These are phyloP conservation scores for Zeuzera pyrina DNA, from an alignment of 2,888 invertebrate genomes.

Conservation along the genomic window DNA sequence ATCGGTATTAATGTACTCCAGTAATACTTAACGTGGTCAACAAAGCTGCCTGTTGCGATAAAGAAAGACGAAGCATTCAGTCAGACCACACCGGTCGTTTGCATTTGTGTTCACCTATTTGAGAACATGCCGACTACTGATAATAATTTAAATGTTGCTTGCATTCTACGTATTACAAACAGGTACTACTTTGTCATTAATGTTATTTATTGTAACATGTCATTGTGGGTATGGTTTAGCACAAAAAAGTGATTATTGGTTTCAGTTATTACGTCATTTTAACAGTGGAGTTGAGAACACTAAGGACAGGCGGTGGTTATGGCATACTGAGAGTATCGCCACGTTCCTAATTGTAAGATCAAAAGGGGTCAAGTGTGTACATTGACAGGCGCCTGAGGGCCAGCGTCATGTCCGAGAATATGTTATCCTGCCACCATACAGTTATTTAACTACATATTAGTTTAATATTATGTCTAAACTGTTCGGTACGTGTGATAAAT, in stretches of 20 bases:
- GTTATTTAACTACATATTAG: too few relatives aligned
- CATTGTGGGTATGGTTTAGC: too few relatives aligned
- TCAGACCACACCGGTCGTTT: conserved; percentile 54
- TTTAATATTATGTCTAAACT: too few relatives aligned
- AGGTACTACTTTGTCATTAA: too few relatives aligned
- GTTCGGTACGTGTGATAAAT: too few relatives aligned
- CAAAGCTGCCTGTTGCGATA: conserved; percentile 57
- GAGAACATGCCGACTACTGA: neutral
- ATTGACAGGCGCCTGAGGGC: conserved; percentile 68
- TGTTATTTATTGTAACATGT: too few relatives aligned
- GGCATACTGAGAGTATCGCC: conserved; percentile 35
- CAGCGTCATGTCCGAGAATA: conserved; percentile 51
- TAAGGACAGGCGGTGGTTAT: too few relatives aligned
- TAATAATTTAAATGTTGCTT: too few relatives aligned
- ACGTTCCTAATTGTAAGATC: conserved; percentile 70
- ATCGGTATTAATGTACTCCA: conserved; percentile 66
- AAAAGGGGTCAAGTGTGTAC: conserved; percentile 72
- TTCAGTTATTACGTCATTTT: too few relatives aligned
- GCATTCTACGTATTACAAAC: too few relatives aligned
- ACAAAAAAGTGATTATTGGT: too few relatives aligned
- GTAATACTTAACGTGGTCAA: conserved; percentile 58
- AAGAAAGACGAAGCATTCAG: conserved; percentile 46
- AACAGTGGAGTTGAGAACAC: too few relatives aligned
- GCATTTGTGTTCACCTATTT: conserved; percentile 3
- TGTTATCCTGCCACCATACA: conserved; percentile 7